Conservation (phyloP, 1,140 invertebrate genomes). For the Musca domestica region DNA sequence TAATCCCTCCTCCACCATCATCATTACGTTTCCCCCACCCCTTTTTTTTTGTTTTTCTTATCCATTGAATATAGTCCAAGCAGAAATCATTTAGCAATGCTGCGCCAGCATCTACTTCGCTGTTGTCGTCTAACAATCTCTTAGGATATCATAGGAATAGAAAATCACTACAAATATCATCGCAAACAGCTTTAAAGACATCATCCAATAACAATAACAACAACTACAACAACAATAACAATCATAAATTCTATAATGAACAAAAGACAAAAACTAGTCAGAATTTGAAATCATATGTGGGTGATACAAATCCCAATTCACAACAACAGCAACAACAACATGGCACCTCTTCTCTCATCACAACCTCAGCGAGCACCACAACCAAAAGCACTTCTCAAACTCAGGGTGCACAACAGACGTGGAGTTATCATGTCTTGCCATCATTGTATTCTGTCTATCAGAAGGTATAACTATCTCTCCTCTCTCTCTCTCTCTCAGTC, state of each 20-base stretch:
- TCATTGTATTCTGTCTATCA: constrained; percentile 78
- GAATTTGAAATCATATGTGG: constrained; percentile 46
- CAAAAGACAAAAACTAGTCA: constrained; percentile 14
- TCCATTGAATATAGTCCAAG: no score
- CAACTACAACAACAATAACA: constrained; percentile 14
- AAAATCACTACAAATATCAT: constrained; percentile 45
- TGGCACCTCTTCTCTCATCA: constrained; percentile 38
- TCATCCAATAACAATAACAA: constrained; percentile 26
- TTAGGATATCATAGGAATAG: constrained; percentile 52
- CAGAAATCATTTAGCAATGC: constrained; percentile 45
- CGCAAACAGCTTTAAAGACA: constrained; percentile 37
- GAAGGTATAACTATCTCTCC: constrained; percentile 63
- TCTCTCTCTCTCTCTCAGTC: neutral
- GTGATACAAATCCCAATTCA: constrained; percentile 41
- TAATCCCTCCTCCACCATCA: no score
- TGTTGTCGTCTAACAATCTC: constrained; percentile 52
- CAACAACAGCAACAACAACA: constrained; percentile 38
- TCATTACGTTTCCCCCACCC: no score
- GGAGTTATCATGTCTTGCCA: constrained; percentile 80
- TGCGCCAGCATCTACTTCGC: constrained; percentile 52
- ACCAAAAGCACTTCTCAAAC: constrained; percentile 48
- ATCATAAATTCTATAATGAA: constrained; percentile 22
- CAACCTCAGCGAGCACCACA: constrained; percentile 47
- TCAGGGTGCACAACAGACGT: constrained; percentile 61
- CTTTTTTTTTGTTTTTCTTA: no score